Conservation (phyloP, 2,113 vertebrate species). For the Anguilla rostrata region DNA sequence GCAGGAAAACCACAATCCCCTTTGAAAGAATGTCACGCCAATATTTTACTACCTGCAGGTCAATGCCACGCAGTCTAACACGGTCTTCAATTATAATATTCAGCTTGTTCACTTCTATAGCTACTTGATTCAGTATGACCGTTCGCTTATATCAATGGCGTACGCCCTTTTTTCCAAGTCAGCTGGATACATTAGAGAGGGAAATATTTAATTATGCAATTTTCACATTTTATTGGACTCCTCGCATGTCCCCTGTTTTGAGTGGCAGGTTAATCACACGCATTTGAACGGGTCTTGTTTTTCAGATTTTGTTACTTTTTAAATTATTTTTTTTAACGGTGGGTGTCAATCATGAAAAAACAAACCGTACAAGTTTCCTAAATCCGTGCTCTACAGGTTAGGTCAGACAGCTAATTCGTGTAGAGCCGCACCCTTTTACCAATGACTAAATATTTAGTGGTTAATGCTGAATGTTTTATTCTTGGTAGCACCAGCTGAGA, state of each 20-base stretch:
- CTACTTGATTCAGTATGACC: neutral
- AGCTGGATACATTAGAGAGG: neutral
- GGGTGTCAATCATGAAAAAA: neutral
- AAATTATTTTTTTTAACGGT: neutral
- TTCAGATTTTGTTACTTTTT: neutral
- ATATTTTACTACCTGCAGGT: constrained; percentile 30
- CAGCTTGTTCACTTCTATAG: neutral
- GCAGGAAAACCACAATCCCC: constrained; percentile 53
- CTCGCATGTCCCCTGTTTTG: neutral
- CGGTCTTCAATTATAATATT: constrained; percentile 13
- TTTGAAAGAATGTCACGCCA: constrained; percentile 38
- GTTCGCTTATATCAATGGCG: constrained; percentile 7
- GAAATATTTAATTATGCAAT: neutral
- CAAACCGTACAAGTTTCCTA: neutral
- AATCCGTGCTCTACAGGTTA: neutral
- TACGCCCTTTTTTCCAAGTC: neutral
- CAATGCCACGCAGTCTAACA: constrained; percentile 20
- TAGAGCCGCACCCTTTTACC: neutral
- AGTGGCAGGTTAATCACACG: neutral
- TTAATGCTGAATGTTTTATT: neutral
- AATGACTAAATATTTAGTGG: neutral
- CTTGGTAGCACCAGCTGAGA: neutral
- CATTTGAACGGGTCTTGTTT: neutral
- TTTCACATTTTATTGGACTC: neutral
- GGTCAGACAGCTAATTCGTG: neutral